A percentile compares a stretch with the other conserved stretches of the same genome.
Conservation (phyloP, 2,797 vertebrate genomes). For the Premnoplex brunnescens region DNA sequence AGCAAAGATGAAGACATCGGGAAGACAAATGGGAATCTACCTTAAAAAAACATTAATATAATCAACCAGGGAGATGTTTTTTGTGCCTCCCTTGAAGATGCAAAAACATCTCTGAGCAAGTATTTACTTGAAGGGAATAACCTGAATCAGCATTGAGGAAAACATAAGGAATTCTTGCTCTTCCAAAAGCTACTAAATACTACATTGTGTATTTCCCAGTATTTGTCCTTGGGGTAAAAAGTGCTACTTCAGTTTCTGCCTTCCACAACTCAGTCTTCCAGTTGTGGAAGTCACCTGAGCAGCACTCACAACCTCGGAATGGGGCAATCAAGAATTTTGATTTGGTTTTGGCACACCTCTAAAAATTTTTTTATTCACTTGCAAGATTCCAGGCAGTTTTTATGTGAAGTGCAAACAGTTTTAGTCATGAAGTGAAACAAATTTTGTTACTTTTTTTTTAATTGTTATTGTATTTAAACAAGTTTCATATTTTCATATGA, state of each 20-base stretch:
- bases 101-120: background rate
- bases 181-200: background rate
- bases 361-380: background rate
- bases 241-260: background rate
- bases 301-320: background rate
- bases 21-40: background rate
- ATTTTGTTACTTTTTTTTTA: background rate
- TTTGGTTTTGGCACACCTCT: background rate
- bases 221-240: background rate
- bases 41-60: background rate
- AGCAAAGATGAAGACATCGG: background rate
- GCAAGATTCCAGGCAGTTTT: background rate
- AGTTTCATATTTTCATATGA: background rate
- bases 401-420: background rate
- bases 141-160: background rate
- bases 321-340: background rate
- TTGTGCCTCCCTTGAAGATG: background rate
- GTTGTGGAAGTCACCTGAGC: background rate
- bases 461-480: background rate
- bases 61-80: background rate
- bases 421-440: background rate
- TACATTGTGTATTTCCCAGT: background rate
- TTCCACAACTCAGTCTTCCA: background rate
- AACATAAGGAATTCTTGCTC: background rate
- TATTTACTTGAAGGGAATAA: background rate